Evolutionary conservation across 92 coral and sea anemone genomes (phyloP).

Genomic region (Palythoa heliodiscus): DNA sequence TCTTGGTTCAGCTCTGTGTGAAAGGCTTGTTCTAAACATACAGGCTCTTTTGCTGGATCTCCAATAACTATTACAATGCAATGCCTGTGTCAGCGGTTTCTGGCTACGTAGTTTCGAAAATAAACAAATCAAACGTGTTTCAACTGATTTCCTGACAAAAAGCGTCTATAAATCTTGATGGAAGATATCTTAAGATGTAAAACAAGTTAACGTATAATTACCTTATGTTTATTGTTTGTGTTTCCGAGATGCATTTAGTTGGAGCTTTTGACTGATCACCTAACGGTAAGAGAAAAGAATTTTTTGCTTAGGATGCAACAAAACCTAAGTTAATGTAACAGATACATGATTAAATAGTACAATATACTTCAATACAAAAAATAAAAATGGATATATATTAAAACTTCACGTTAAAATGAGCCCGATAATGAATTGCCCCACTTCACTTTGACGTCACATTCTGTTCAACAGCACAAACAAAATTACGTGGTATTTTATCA

Average conservation of each 20-base stretch:
- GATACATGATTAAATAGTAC: background rate
- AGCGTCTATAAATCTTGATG: too few relatives aligned
- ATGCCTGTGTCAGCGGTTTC: too few relatives aligned
- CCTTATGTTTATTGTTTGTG: constrained; percentile 77
- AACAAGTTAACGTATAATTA: background rate
- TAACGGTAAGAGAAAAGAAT: background rate
- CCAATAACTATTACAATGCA: background rate
- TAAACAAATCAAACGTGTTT: too few relatives aligned
- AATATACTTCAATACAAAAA: too few relatives aligned
- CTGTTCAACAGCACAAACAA: too few relatives aligned
- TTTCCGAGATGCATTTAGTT: constrained; percentile 89
- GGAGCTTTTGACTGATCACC: constrained; percentile 72
- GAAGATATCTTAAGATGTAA: too few relatives aligned
- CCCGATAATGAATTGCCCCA: background rate
- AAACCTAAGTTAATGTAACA: background rate
- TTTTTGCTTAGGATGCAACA: background rate
- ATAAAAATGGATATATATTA: background rate
- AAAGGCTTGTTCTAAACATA: too few relatives aligned
- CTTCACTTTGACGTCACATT: too few relatives aligned
- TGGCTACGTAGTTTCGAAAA: too few relatives aligned
- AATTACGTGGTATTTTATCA: background rate
- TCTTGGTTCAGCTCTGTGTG: too few relatives aligned
- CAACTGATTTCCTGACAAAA: too few relatives aligned
- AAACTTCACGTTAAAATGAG: background rate
- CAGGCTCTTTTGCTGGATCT: too few relatives aligned